Conservation (phyloP, 2,113 vertebrate species). For the Notothenia rossii region DNA sequence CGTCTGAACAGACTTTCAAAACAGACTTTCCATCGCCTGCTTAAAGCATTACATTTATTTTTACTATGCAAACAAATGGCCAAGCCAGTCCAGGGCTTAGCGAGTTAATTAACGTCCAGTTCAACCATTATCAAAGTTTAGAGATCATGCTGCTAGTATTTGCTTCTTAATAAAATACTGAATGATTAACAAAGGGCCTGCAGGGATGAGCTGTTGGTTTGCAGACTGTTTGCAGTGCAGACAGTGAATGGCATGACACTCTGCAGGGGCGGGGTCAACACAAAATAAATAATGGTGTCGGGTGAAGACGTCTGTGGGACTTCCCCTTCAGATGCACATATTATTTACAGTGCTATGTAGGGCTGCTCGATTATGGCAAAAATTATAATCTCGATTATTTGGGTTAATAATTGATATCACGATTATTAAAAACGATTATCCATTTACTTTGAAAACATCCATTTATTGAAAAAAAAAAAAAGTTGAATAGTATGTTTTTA, state of each 20-base stretch:
- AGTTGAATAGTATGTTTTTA: too few relatives aligned
- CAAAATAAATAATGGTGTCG: slow-evolving; percentile 22
- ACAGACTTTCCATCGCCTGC: background rate
- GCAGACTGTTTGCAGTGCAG: background rate
- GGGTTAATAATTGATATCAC: too few relatives aligned
- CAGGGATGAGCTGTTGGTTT: background rate
- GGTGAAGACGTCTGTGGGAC: slow-evolving; percentile 15
- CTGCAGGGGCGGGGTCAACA: slow-evolving; percentile 2
- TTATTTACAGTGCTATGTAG: background rate
- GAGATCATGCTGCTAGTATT: background rate
- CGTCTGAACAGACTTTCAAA: background rate
- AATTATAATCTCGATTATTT: too few relatives aligned
- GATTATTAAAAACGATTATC: too few relatives aligned
- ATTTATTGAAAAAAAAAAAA: too few relatives aligned
- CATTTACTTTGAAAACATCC: too few relatives aligned
- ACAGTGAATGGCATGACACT: background rate
- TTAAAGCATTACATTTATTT: background rate
- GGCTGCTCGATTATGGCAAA: too few relatives aligned
- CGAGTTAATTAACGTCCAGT: slow-evolving; percentile 2
- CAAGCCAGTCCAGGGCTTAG: background rate
- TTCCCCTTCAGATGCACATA: background rate
- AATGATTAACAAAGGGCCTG: slow-evolving; percentile 11
- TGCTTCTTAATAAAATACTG: background rate
- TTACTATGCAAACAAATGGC: slow-evolving; percentile 10
- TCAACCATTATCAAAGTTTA: background rate